phyloP scores from a whole-genome alignment of 2,888 invertebrate genomes.

The Acronicta aceris region DNA sequence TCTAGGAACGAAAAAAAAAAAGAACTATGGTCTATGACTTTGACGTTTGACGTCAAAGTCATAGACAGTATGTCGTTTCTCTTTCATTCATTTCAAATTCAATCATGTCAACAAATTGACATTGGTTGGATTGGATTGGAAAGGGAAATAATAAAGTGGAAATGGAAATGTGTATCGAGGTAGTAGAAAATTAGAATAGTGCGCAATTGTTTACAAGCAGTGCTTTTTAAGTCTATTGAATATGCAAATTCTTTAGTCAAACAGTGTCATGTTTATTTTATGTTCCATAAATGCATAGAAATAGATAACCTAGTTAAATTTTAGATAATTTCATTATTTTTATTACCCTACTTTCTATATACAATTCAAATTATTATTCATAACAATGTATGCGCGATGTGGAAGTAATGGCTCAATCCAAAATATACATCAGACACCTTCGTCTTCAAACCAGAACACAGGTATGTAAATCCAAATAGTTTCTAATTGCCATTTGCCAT shows the following conservation, averaged over 20 bases:
- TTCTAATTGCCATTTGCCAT: no score
- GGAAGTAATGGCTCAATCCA: constrained; percentile 94
- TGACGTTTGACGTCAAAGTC: no score
- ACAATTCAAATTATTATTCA: constrained; percentile 36
- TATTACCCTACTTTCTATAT: constrained; percentile 14
- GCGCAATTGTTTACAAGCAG: constrained; percentile 56
- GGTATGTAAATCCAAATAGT: constrained; percentile 80
- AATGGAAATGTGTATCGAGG: constrained; percentile 21
- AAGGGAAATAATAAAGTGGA: constrained; percentile 23
- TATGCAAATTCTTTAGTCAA: constrained; percentile 43
- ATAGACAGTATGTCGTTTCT: no score
- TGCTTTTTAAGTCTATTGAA: constrained; percentile 22
- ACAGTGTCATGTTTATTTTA: constrained; percentile 43
- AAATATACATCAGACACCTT: constrained; percentile 93
- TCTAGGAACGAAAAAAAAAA: no score
- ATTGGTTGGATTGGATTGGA: not conserved
- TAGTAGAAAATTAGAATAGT: constrained; percentile 38
- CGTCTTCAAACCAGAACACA: constrained; percentile 94
- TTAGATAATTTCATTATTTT: constrained; percentile 11
- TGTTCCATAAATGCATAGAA: constrained; percentile 32
- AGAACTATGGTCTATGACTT: no score
- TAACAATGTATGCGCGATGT: constrained; percentile 91
- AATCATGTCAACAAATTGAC: constrained; percentile 3
- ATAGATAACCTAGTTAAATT: constrained; percentile 81
- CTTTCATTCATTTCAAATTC: no score